A percentile compares a stretch with the other conserved stretches of the same genome.
These are phyloP conservation scores for Tricholauxania praeusta DNA, from an alignment of 2,888 invertebrate species.

Conservation along the genomic window DNA sequence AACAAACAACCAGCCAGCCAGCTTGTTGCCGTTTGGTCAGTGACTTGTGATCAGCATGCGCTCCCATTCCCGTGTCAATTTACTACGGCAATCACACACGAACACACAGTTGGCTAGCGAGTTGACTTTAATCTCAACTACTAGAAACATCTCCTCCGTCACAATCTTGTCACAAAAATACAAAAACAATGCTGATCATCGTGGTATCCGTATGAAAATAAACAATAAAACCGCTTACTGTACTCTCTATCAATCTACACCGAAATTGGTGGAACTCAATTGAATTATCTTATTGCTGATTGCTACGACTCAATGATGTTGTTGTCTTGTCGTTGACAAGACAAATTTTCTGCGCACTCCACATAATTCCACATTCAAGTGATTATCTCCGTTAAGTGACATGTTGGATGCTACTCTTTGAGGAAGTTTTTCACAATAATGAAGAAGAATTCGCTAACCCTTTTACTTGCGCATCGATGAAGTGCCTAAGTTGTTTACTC, in stretches of 20 bases:
- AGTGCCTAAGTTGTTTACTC: too few species aligned
- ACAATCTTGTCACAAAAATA: not conserved
- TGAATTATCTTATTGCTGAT: conserved; percentile 28
- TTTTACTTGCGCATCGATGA: too few species aligned
- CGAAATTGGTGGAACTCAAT: conserved; percentile 7
- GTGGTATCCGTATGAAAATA: not conserved
- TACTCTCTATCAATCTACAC: not conserved
- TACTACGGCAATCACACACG: not conserved
- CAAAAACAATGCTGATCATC: not conserved
- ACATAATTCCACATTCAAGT: conserved; percentile 24
- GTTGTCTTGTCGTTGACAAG: conserved; percentile 14
- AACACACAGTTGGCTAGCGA: not conserved
- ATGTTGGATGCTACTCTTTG: not conserved
- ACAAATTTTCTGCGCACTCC: conserved; percentile 28
- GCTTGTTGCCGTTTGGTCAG: conserved; percentile 5
- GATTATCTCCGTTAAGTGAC: conserved; percentile 20
- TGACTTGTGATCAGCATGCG: conserved; percentile 19
- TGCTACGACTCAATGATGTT: conserved; percentile 3
- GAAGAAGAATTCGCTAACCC: too few species aligned
- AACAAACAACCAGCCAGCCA: not conserved
- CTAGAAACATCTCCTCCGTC: not conserved
- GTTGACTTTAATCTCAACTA: conserved; percentile 32
- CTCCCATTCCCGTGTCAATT: conserved; percentile 37
- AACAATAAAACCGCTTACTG: conserved; percentile 1
- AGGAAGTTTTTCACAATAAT: too few species aligned